Conservation (phyloP, 2,888 invertebrate genomes). For the Netelia melanura region DNA sequence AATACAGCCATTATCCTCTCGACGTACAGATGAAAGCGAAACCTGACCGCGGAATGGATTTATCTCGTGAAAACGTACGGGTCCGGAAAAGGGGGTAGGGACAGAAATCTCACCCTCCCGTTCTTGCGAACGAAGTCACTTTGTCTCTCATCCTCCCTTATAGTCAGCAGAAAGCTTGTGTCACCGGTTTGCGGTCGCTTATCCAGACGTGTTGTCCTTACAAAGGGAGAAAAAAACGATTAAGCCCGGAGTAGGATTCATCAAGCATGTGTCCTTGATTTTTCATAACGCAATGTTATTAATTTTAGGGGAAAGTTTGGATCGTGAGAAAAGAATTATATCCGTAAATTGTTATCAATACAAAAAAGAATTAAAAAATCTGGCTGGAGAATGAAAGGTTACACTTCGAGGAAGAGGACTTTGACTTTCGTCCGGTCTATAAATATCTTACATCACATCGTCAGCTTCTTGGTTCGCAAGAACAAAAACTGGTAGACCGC, state of each 20-base stretch:
- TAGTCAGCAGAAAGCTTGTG: conserved; percentile 59
- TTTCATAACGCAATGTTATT: neutral
- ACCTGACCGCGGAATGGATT: conserved; percentile 82
- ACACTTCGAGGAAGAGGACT: neutral
- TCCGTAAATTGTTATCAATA: too few relatives aligned
- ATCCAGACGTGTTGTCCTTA: conserved; percentile 34
- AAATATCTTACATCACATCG: neutral
- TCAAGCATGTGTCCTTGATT: neutral
- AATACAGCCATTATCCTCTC: conserved; percentile 82
- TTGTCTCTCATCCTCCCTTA: conserved; percentile 56
- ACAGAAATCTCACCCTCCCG: conserved; percentile 58
- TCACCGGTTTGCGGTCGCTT: conserved; percentile 49
- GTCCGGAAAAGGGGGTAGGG: conserved; percentile 51
- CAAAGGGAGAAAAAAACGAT: conserved; percentile 18
- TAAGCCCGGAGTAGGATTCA: neutral
- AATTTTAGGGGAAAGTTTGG: too few relatives aligned
- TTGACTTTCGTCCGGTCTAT: neutral
- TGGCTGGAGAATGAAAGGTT: too few relatives aligned
- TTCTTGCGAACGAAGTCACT: conserved; percentile 56
- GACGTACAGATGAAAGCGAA: conserved; percentile 82
- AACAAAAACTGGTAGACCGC: neutral
- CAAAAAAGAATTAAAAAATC: too few relatives aligned
- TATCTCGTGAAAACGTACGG: conserved; percentile 73
- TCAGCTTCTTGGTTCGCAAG: neutral
- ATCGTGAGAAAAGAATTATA: too few relatives aligned